Evolutionary conservation across 2,888 invertebrate genomes (phyloP).

Genomic region (Caenorhabditis sp.): DNA sequence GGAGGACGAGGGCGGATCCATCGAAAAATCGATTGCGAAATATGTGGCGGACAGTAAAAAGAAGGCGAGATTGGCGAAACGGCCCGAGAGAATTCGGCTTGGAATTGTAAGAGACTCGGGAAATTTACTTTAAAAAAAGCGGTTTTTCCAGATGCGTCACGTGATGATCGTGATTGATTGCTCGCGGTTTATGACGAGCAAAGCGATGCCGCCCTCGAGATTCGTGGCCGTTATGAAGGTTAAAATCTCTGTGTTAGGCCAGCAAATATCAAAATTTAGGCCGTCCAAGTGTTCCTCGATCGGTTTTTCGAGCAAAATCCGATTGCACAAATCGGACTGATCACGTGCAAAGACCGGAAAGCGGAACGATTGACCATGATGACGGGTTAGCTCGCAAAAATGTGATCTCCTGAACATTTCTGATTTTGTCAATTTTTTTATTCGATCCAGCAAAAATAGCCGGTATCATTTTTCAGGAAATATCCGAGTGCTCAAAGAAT

Average conservation of each 20-base stretch:
- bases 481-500: conserved; percentile 80
- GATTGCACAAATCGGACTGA: conserved; percentile 94
- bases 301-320: conserved; percentile 99
- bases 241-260: not conserved
- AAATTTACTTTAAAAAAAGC: conserved; percentile 2
- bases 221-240: conserved; percentile 64
- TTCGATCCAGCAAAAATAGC: no score
- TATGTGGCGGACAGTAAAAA: conserved; percentile 91
- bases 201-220: conserved; percentile 92
- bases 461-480: conserved; percentile 55
- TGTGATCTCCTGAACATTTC: not conserved
- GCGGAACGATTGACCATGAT: conserved; percentile 93
- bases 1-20: conserved; percentile 93
- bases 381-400: conserved; percentile 84
- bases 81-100: conserved; percentile 85
- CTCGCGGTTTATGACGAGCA: conserved; percentile 93
- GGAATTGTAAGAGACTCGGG: conserved; percentile 84
- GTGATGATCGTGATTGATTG: conserved; percentile 92
- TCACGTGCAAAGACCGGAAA: conserved; percentile 91
- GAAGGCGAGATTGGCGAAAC: conserved; percentile 80
- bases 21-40: conserved; percentile 92
- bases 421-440: not conserved
- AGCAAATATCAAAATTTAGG: conserved; percentile 65
- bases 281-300: conserved; percentile 92
- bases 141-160: conserved; percentile 88